Conservation (phyloP, 2,797 vertebrate genomes). For the Ceyx erithaca region DNA sequence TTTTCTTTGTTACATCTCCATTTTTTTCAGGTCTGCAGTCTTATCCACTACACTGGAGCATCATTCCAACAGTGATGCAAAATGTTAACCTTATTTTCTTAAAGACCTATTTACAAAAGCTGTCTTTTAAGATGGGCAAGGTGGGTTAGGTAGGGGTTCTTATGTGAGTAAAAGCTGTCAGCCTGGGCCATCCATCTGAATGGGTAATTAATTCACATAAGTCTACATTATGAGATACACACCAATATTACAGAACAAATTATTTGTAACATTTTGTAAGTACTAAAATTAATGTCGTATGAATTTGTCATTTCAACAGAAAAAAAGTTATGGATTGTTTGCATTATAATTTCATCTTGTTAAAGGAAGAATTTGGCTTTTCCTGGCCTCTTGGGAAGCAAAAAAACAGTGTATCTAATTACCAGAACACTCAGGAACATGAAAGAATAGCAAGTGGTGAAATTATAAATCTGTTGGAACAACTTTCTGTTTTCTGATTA, state of each 20-base stretch:
- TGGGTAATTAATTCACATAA: constrained; percentile 75
- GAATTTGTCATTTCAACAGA: constrained; percentile 76
- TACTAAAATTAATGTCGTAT: constrained; percentile 79
- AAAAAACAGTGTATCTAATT: constrained; percentile 81
- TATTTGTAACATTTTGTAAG: constrained; percentile 80
- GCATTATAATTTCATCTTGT: constrained; percentile 83
- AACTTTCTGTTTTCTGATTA: constrained; percentile 85
- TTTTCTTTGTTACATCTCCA: neutral
- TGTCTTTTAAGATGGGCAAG: neutral
- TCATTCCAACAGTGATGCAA: neutral
- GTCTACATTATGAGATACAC: constrained; percentile 34
- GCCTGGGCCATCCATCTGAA: constrained; percentile 24
- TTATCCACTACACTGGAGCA: neutral
- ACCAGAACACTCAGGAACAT: constrained; percentile 81
- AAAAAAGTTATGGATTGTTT: constrained; percentile 74
- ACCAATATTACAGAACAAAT: constrained; percentile 54
- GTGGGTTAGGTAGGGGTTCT: neutral
- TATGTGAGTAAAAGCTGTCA: constrained; percentile 11
- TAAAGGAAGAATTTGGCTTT: constrained; percentile 79
- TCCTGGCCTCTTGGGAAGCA: constrained; percentile 77
- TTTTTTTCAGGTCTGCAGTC: neutral
- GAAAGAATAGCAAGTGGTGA: constrained; percentile 80
- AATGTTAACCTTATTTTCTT: constrained; percentile 21
- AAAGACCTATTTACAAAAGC: neutral
- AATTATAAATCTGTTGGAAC: constrained; percentile 83